Conservation (phyloP, 37 sponge, comb jelly and placozoan species). For the Crambe crambe region DNA sequence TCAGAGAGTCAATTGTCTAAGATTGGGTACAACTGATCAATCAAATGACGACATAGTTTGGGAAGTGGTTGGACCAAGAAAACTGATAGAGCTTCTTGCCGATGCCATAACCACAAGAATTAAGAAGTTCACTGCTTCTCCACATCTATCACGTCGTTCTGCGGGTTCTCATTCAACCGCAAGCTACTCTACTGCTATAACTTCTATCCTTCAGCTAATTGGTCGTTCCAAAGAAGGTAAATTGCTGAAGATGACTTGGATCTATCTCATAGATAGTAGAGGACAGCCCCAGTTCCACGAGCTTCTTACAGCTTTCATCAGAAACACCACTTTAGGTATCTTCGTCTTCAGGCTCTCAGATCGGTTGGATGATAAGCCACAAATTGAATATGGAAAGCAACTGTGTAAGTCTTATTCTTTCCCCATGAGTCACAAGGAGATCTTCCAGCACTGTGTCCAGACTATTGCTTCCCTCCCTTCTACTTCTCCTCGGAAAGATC, state of each 20-base stretch:
- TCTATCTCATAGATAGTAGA: background rate
- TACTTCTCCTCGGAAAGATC: background rate
- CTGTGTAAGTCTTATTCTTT: background rate
- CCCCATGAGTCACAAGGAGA: background rate
- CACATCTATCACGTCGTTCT: background rate
- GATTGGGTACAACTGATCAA: background rate
- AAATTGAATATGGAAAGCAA: background rate
- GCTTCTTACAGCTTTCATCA: background rate
- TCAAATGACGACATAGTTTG: background rate
- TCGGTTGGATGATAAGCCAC: background rate
- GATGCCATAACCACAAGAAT: background rate
- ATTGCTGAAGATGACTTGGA: background rate
- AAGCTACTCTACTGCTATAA: background rate
- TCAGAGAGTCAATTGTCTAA: background rate
- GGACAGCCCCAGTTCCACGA: slow-evolving; percentile 12
- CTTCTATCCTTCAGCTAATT: background rate
- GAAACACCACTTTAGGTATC: background rate
- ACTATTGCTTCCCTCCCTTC: background rate
- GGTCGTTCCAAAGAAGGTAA: background rate
- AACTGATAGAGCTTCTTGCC: background rate
- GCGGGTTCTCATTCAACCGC: background rate
- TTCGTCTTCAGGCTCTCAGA: slow-evolving; percentile 14
- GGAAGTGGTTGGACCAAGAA: background rate
- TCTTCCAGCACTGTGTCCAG: background rate
- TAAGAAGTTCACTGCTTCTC: too few species aligned